Evolutionary conservation across 2,113 vertebrate species (phyloP).

Genomic region (Lates calcarifer): DNA sequence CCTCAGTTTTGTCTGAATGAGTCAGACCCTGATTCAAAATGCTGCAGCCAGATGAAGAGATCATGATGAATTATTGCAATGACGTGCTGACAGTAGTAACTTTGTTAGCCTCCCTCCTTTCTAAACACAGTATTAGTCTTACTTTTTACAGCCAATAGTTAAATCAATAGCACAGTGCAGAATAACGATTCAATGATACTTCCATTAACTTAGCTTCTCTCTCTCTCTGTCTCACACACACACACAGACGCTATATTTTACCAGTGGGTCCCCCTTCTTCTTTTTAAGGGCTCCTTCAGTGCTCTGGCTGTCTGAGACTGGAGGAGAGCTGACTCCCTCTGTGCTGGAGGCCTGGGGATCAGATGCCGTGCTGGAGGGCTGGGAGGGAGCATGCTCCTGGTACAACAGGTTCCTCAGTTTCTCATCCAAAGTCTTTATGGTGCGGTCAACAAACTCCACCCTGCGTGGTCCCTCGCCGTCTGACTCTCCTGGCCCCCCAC

Average conservation of each 20-base stretch:
- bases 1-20: constrained; percentile 40
- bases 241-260: constrained; percentile 53
- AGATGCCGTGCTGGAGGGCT: constrained; percentile 82
- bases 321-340: constrained; percentile 77
- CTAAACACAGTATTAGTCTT: constrained; percentile 35
- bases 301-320: constrained; percentile 70
- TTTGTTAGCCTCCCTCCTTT: constrained; percentile 27
- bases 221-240: not conserved
- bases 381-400: constrained; percentile 91
- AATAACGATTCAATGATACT: constrained; percentile 28
- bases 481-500: constrained; percentile 85
- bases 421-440: constrained; percentile 96
- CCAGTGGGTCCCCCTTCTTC: constrained; percentile 77
- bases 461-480: constrained; percentile 91
- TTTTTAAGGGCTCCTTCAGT: constrained; percentile 60
- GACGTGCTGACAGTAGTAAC: constrained; percentile 28
- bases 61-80: constrained; percentile 24
- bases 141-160: constrained; percentile 40
- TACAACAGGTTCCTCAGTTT: constrained; percentile 95
- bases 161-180: constrained; percentile 43
- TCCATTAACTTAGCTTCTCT: constrained; percentile 24
- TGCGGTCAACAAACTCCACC: constrained; percentile 93
- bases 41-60: constrained; percentile 13
- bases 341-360: constrained; percentile 83
- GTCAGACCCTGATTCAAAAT: constrained; percentile 40